phyloP scores from a whole-genome alignment of 2,797 vertebrate genomes.

The Cyprinella venusta region DNA sequence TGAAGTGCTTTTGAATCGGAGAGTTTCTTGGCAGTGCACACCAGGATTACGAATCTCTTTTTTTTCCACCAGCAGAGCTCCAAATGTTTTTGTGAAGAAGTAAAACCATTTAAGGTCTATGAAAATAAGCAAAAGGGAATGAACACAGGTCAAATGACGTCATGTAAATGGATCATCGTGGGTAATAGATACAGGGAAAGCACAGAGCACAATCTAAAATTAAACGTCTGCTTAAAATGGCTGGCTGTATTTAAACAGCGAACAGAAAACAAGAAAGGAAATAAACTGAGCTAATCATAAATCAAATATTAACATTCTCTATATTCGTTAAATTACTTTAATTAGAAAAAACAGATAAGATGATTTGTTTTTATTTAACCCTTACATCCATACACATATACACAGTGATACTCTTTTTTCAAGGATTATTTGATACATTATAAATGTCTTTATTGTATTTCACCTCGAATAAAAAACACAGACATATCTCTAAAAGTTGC shows the following conservation, averaged over 20 bases:
- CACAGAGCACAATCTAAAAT: conserved; percentile 50
- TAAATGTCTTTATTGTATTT: not conserved
- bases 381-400: not conserved
- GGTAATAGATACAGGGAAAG: conserved; percentile 12
- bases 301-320: not conserved
- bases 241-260: conserved; percentile 12
- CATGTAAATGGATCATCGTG: conserved; percentile 23
- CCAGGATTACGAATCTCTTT: conserved; percentile 20
- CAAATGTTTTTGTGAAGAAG: conserved; percentile 37
- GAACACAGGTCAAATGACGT: conserved; percentile 44
- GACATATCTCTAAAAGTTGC: too few species aligned
- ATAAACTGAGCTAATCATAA: not conserved
- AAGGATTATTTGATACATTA: not conserved
- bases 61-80: conserved; percentile 5
- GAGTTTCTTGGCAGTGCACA: conserved; percentile 45
- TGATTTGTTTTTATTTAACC: too few species aligned
- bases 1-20: conserved; percentile 39
- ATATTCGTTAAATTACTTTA: not conserved
- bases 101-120: conserved; percentile 56
- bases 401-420: not conserved
- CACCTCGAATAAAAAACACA: not conserved
- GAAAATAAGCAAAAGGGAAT: conserved; percentile 43
- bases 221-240: conserved; percentile 20
- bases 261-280: not conserved
- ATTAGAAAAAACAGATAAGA: too few species aligned